phyloP scores from a whole-genome alignment of 53 echinoderm and acorn worm genomes.

The Mesocentrotus franciscanus region DNA sequence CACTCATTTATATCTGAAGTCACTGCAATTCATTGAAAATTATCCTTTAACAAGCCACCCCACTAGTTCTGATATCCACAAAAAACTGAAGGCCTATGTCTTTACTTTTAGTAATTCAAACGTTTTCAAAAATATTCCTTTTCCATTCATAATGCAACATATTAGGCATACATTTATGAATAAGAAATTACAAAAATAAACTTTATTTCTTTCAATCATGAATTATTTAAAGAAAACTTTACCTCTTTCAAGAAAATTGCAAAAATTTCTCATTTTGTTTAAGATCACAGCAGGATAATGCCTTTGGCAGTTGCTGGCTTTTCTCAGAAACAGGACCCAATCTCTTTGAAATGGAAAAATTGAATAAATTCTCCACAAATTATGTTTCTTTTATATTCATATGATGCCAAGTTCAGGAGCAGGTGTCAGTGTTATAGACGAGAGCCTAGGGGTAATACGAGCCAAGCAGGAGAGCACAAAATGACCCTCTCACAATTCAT shows the following conservation, averaged over 20 bases:
- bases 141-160: background rate
- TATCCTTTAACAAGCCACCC: no score
- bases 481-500: constrained; percentile 23
- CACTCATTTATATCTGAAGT: no score
- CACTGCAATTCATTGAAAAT: no score
- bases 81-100: no score
- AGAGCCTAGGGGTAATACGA: constrained; percentile 19
- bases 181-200: background rate
- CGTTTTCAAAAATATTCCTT: no score
- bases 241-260: background rate
- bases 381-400: background rate
- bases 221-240: no score
- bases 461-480: constrained; percentile 13
- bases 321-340: constrained; percentile 21
- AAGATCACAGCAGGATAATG: background rate
- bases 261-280: background rate
- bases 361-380: background rate
- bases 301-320: background rate
- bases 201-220: background rate
- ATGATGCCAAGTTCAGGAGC: background rate
- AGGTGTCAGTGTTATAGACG: background rate
- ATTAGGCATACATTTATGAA: background rate
- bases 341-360: background rate
- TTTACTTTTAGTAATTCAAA: no score
- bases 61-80: no score